phyloP scores from a whole-genome alignment of 2,797 vertebrate genomes.

The Ceryle rudis region DNA sequence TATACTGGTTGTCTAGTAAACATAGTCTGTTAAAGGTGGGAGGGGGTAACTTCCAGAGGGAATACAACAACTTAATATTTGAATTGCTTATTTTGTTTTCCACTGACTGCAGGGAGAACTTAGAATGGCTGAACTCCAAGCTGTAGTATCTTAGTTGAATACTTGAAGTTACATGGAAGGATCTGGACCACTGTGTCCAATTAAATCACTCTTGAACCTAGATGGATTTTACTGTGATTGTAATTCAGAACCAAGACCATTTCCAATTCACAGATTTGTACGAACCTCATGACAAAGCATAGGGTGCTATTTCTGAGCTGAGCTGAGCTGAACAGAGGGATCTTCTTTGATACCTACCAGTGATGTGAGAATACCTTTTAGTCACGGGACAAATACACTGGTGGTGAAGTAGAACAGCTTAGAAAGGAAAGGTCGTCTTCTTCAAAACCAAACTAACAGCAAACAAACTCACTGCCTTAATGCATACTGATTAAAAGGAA shows the following conservation, averaged over 20 bases:
- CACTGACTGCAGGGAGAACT: background rate
- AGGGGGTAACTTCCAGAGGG: background rate
- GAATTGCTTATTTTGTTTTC: background rate
- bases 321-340: background rate
- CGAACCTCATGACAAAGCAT: background rate
- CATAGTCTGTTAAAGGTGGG: background rate
- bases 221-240: background rate
- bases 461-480: conserved; percentile 26
- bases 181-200: background rate
- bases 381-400: background rate
- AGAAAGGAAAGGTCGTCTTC: background rate
- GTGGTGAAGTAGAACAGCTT: background rate
- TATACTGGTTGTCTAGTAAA: background rate
- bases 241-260: background rate
- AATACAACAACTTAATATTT: background rate
- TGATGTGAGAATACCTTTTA: background rate
- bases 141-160: background rate
- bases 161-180: background rate
- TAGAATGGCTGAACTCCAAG: background rate
- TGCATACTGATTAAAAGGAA: conserved; percentile 60
- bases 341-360: background rate
- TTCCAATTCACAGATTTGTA: background rate
- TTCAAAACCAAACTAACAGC: background rate
- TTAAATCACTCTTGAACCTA: background rate
- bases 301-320: background rate